Evolutionary conservation across 53 echinoderm and acorn worm genomes (phyloP).

Genomic region (Holothuria scabra): DNA sequence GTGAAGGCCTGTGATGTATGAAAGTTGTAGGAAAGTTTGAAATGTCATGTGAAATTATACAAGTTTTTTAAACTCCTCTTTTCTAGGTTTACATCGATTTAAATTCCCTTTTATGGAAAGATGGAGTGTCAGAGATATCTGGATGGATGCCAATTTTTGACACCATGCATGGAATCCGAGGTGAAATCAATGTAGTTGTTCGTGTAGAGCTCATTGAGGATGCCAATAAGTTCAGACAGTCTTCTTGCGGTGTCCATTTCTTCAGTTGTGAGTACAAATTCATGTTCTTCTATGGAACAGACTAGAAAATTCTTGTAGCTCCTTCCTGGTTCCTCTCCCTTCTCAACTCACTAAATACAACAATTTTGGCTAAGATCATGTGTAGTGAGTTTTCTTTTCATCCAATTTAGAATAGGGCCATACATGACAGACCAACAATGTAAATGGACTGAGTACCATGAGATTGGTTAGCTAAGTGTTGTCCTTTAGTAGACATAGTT

Average conservation of each 20-base stretch:
- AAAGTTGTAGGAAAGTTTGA: background rate
- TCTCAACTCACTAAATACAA: too few relatives aligned
- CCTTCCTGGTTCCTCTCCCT: too few relatives aligned
- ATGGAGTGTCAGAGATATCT: conserved; percentile 88
- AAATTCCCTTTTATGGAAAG: conserved; percentile 93
- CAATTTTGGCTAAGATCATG: too few relatives aligned
- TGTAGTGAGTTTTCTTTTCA: too few relatives aligned
- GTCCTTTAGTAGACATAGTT: too few relatives aligned
- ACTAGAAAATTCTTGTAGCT: too few relatives aligned
- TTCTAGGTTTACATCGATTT: conserved; percentile 94
- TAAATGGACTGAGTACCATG: too few relatives aligned
- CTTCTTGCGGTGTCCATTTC: conserved; percentile 94
- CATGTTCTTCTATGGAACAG: too few relatives aligned
- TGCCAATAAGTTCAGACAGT: conserved; percentile 91
- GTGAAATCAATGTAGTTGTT: conserved; percentile 91
- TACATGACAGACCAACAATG: too few relatives aligned
- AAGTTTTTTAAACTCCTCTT: background rate
- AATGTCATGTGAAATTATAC: too few relatives aligned
- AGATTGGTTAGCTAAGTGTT: too few relatives aligned
- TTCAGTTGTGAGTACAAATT: conserved; percentile 82
- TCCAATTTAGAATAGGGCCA: too few relatives aligned
- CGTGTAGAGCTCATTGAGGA: conserved; percentile 92
- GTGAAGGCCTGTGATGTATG: background rate
- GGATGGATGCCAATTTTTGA: conserved; percentile 99
- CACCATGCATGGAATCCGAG: conserved; percentile 97